Evolutionary conservation across 1,140 invertebrate genomes (phyloP).

Genomic region (Chironomus tepperi): DNA sequence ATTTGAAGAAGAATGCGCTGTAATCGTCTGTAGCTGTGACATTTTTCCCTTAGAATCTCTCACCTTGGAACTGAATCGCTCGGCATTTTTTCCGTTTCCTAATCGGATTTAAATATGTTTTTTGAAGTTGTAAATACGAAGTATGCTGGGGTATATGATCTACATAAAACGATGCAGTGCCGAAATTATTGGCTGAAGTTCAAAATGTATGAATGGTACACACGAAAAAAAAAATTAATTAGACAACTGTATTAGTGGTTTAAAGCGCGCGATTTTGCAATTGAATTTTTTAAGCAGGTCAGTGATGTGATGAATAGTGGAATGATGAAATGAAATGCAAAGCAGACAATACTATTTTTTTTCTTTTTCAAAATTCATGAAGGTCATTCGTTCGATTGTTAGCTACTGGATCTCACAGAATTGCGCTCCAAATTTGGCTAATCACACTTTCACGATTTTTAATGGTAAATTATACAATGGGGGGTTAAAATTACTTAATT

Average conservation of each 20-base stretch:
- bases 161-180: too few relatives aligned
- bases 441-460: constrained; percentile 7
- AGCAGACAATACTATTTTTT: neutral
- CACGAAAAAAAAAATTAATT: neutral
- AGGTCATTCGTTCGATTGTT: neutral
- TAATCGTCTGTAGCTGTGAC: too few relatives aligned
- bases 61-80: constrained; percentile 30
- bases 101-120: neutral
- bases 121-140: neutral
- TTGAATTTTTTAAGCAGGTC: neutral
- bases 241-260: neutral
- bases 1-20: too few relatives aligned
- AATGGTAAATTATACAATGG: neutral
- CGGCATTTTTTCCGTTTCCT: constrained; percentile 28
- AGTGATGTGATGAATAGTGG: neutral
- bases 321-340: neutral
- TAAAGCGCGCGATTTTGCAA: neutral
- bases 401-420: neutral
- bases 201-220: neutral
- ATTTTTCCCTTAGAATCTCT: neutral
- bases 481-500: too few relatives aligned
- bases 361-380: neutral
- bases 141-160: too few relatives aligned
- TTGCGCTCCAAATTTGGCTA: neutral
- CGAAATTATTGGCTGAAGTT: neutral